phyloP scores from a whole-genome alignment of 1,140 invertebrate species.

The Drosophila parvula region DNA sequence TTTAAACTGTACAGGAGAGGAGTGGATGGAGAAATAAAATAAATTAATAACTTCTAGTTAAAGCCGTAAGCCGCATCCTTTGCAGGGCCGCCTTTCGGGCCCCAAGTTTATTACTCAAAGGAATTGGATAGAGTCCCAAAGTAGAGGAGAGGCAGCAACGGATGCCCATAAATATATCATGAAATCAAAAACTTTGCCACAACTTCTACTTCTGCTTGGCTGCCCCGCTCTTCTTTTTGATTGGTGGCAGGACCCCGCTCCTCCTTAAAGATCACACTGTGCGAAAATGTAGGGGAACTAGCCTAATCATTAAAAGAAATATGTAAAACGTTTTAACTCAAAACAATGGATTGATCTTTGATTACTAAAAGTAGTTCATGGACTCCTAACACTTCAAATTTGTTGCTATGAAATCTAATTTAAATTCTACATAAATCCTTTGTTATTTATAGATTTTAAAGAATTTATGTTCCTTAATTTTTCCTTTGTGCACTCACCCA shows the following conservation, averaged over 20 bases:
- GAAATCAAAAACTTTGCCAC: slow-evolving; percentile 80
- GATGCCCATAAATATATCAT: slow-evolving; percentile 81
- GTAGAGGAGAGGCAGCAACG: slow-evolving; percentile 32
- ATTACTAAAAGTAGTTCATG: background rate
- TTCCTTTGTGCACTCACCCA: slow-evolving; percentile 13
- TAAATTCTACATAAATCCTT: no score
- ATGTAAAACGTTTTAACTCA: background rate
- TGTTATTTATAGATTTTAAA: background rate
- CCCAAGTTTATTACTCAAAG: slow-evolving; percentile 78
- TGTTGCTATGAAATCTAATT: background rate
- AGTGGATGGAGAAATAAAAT: slow-evolving; percentile 12
- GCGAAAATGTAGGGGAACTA: background rate
- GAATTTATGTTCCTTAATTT: background rate
- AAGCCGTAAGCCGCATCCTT: slow-evolving; percentile 44
- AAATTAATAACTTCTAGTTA: slow-evolving; percentile 60
- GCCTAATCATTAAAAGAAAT: background rate
- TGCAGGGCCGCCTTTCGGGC: slow-evolving; percentile 19
- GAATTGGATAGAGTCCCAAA: slow-evolving; percentile 55
- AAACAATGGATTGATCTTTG: background rate
- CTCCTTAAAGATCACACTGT: slow-evolving; percentile 8
- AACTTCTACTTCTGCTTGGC: slow-evolving; percentile 61
- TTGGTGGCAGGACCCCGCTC: slow-evolving; percentile 41
- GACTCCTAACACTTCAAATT: no score
- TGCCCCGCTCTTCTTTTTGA: slow-evolving; percentile 51
- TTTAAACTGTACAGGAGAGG: slow-evolving; percentile 48